Conservation (phyloP, 2,113 vertebrate species). For the Sebastes fasciatus region DNA sequence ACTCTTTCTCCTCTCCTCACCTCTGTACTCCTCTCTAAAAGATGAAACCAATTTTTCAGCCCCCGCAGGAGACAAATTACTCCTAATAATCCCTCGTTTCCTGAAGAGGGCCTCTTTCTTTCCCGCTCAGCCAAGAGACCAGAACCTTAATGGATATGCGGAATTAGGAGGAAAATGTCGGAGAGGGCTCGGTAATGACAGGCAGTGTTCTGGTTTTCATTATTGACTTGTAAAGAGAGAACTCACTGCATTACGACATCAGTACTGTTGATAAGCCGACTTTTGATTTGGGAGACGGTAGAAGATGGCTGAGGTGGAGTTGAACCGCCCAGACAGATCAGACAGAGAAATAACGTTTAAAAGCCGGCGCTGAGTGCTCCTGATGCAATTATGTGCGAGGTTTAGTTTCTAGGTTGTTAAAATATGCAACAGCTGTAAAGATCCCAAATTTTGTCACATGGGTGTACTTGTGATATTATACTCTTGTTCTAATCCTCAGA, state of each 20-base stretch:
- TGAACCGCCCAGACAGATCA: constrained; percentile 54
- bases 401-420: constrained; percentile 24
- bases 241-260: constrained; percentile 8
- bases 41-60: constrained; percentile 76
- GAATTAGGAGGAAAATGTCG: constrained; percentile 64
- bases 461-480: not conserved
- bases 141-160: constrained; percentile 68
- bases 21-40: constrained; percentile 52
- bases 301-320: constrained; percentile 45
- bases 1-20: constrained; percentile 18
- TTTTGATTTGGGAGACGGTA: constrained; percentile 49
- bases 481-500: constrained; percentile 19
- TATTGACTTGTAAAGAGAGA: constrained; percentile 37
- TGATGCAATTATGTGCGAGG: constrained; percentile 31
- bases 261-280: constrained; percentile 39
- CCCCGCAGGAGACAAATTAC: constrained; percentile 70
- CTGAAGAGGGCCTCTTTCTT: constrained; percentile 71
- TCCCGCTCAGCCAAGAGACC: constrained; percentile 52
- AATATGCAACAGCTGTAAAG: constrained; percentile 29
- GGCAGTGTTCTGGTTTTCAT: constrained; percentile 51
- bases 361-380: constrained; percentile 21
- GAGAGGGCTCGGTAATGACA: constrained; percentile 46
- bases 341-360: constrained; percentile 37
- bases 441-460: constrained; percentile 12
- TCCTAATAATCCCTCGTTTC: constrained; percentile 77